Evolutionary conservation across 2,113 vertebrate species (phyloP).

Genomic region (Dinomys branickii): DNA sequence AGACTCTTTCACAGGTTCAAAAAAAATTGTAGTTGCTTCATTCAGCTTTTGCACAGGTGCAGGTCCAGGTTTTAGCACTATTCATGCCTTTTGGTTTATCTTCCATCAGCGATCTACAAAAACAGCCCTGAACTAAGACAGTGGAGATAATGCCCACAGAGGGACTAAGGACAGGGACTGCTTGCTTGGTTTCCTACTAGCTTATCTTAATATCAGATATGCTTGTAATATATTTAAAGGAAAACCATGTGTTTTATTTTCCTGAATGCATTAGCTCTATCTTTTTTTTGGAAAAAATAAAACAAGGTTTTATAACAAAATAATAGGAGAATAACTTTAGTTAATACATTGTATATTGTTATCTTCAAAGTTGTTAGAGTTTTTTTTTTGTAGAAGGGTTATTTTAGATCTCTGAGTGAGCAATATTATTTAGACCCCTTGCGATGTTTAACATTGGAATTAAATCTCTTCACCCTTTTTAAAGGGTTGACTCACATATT

Average conservation of each 20-base stretch:
- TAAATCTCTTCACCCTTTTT: background rate
- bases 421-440: background rate
- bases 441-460: background rate
- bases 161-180: background rate
- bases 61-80: conserved; percentile 5
- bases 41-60: conserved; percentile 39
- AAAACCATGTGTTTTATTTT: background rate
- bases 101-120: conserved; percentile 30
- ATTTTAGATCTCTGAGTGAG: background rate
- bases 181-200: background rate
- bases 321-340: background rate
- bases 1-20: conserved; percentile 26
- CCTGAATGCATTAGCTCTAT: background rate
- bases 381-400: background rate
- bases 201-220: background rate
- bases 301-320: background rate
- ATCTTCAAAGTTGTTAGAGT: background rate
- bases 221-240: background rate
- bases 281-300: background rate
- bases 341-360: background rate
- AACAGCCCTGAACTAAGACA: conserved; percentile 19
- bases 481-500: background rate
- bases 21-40: background rate
- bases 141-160: background rate
- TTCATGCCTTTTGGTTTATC: background rate